These are phyloP conservation scores for Nycticorax nycticorax DNA, from an alignment of 2,113 vertebrate genomes.

Conservation along the genomic window DNA sequence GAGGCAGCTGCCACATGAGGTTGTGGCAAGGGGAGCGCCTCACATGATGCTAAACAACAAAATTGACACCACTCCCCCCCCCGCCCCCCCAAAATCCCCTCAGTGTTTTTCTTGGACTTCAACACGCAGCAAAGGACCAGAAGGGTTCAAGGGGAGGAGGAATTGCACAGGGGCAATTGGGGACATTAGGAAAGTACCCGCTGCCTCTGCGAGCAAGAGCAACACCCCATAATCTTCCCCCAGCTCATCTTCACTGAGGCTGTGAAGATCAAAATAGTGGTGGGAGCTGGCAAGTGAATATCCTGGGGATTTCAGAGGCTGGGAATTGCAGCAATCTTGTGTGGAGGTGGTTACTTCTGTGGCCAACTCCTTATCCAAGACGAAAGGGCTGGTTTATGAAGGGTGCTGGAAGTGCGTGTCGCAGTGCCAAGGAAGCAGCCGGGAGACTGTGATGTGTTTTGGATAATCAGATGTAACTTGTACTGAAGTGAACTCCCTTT, in stretches of 20 bases:
- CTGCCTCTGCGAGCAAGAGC: not conserved
- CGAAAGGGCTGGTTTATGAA: not conserved
- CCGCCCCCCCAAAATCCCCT: not conserved
- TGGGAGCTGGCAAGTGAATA: constrained; percentile 20
- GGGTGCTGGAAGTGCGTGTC: not conserved
- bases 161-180: not conserved
- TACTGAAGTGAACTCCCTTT: constrained; percentile 8
- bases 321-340: constrained; percentile 32
- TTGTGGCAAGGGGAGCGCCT: not conserved
- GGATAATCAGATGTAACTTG: constrained; percentile 30
- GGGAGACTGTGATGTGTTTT: constrained; percentile 19
- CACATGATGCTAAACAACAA: not conserved
- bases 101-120: not conserved
- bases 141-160: not conserved
- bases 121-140: not conserved
- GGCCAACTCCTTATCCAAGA: constrained; percentile 20
- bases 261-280: not conserved
- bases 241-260: not conserved
- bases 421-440: constrained; percentile 28
- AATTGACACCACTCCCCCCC: not conserved
- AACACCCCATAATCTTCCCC: not conserved
- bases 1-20: not conserved
- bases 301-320: constrained; percentile 28
- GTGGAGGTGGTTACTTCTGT: constrained; percentile 48
- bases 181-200: constrained; percentile 3